Base-by-base conservation (phyloP, 1,140 invertebrate genomes). In the Phymastichus coffea region DNA sequence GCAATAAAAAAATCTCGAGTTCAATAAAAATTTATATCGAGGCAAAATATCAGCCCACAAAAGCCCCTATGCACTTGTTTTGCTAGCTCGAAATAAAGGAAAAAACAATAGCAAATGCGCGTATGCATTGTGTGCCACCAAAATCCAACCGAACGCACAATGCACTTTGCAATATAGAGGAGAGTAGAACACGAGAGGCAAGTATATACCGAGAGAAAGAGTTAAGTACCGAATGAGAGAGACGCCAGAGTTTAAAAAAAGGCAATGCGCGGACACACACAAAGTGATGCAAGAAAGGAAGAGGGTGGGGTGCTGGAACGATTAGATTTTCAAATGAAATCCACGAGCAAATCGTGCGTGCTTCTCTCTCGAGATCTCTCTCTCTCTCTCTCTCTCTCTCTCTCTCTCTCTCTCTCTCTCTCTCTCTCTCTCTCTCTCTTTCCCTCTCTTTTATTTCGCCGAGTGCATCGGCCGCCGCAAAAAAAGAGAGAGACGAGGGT, bases 271-370 rank as follows among this genome's bases (percentile, higher is more conserved):
- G 23, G 38, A 9, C n/a, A n/a, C 35, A 14, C n/a, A 7, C 35
- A n/a, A 37, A 43, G 28, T 37, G 35, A 47, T 30, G 15, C 14
- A 57, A 9, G 15, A 23, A 25, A 3, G 20, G 10, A 14, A 14
- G 23, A 2, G 6, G 10, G 43, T 33, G 41, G 43, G 41, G 40
- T 43, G 23, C 1, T 19, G 25, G 15, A 19, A 12, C 49, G 49
- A 60, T 55, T 61, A 55, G 58, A 61, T 61, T 61, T 61, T 55
- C 51, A 55, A 61, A 61, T 38, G 51, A 54, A 61, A 60, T 52
- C 49, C 28, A 25, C 20, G 57, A 44, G 57, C 57, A 60, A 60
- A 61, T 61, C 48, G 58, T 41, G 49, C 51, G 26, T 54, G 44
- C 43, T n/a, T n/a, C n/a, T n/a, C n/a, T n/a, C n/a, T 48, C 44